Base-by-base conservation (phyloP, 2,888 invertebrate species). In the Polyommatus iphigenia region DNA sequence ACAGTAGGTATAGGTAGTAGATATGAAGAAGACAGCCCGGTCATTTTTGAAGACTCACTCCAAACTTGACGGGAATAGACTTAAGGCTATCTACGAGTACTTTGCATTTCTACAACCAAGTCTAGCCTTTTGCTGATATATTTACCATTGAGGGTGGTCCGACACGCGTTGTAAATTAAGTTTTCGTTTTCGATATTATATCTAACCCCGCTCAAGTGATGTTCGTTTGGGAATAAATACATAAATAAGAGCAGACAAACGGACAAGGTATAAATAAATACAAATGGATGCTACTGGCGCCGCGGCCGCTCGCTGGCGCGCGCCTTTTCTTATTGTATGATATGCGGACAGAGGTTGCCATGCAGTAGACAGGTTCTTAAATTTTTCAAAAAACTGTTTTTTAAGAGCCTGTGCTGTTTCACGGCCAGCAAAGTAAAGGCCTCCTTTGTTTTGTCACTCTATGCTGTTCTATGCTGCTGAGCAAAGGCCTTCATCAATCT, bases 281-380 rank as follows among this genome's bases (percentile, higher is more conserved):
- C 90, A 89, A 90, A 91, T 89, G 90, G 89, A 87, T 85, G 93
- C 93, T 93, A 91, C 93, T 93, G 94, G 94, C 94, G 94, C 94
- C 94, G 92, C 87, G 93, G 94, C 93, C 94, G 92, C 87, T 87
- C 85, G 88, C 87, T 88, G 90, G 86, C 88, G 89, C 85, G 87
- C 85, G 84, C 87, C 85, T 92, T 87, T 85, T 93, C 91, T 92
- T 93, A 89, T 93, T 92, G 90, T 88, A 82, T 84, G 84, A 86
- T 87, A 85, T 85, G 86, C 85, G 89, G 80, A 89, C 87, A 87
- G 71, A 3, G 83, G 76, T 77, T 76, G 3, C 54, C 0, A 75
- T 87, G 83, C 90, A 91, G 91, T 78, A 5, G 84, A 10, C 50
- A 62, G 32, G 50, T 50, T 32, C n/a, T 59, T 29, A 3, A 8